Percentiles rank a stretch among this genome's conserved stretches.
phyloP scores from a whole-genome alignment of 2,888 invertebrate genomes.

The Brachylomia viminalis region DNA sequence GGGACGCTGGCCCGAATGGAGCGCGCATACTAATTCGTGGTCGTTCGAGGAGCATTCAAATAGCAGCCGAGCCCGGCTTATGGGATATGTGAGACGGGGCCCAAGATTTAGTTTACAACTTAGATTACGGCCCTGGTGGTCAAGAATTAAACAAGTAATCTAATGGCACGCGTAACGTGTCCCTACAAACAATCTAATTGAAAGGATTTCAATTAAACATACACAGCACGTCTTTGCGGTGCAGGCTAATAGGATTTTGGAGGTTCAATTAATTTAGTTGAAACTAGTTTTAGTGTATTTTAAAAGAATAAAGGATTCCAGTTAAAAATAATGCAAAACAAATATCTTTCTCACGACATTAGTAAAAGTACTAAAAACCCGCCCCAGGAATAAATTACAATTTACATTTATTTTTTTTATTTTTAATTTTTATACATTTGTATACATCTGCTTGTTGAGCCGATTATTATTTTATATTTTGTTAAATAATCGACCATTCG shows the following conservation, averaged over 20 bases:
- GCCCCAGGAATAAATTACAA: conserved; percentile 80
- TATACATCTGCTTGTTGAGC: no score
- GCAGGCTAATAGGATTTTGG: conserved; percentile 55
- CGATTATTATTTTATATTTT: no score
- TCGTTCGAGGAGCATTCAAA: conserved; percentile 87
- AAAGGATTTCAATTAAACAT: conserved; percentile 78
- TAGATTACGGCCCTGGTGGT: conserved; percentile 88
- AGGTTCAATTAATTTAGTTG: conserved; percentile 64
- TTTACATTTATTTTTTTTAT: no score
- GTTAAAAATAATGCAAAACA: neutral
- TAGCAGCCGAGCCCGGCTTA: conserved; percentile 86
- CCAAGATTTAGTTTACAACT: conserved; percentile 90
- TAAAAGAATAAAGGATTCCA: neutral
- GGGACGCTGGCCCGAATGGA: conserved; percentile 86
- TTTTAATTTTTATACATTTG: no score
- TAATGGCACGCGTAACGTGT: conserved; percentile 82
- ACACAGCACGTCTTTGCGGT: conserved; percentile 63
- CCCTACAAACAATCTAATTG: conserved; percentile 76
- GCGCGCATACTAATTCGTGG: conserved; percentile 90
- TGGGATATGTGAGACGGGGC: conserved; percentile 88
- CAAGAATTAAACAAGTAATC: conserved; percentile 89
- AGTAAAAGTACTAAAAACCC: neutral
- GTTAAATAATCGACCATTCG: conserved; percentile 38
- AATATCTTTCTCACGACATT: conserved; percentile 2
- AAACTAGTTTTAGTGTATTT: conserved; percentile 14